Conservation (phyloP, 2,888 invertebrate species). For the Stenichneumon culpator region DNA sequence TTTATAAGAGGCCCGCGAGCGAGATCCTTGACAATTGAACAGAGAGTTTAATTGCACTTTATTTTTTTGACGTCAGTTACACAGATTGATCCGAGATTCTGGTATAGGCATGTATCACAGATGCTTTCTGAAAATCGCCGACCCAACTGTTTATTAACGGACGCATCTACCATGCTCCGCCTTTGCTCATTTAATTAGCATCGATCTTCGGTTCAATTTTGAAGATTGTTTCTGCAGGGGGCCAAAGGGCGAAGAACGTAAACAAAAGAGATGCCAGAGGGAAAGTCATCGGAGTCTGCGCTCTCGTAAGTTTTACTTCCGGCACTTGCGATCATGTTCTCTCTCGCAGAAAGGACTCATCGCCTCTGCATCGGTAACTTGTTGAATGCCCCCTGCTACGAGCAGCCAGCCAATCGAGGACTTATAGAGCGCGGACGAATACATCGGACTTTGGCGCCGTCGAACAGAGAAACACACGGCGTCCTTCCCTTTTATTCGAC, state of each 20-base stretch:
- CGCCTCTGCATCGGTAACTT: constrained; percentile 78
- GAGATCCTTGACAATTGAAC: constrained; percentile 1
- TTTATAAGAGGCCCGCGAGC: not conserved
- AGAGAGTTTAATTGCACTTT: constrained; percentile 1
- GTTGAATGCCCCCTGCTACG: constrained; percentile 74
- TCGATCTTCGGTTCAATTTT: not conserved
- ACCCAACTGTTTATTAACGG: not conserved
- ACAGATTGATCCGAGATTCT: not conserved
- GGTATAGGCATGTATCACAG: not conserved
- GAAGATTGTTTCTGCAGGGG: not conserved
- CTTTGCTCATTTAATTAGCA: not conserved
- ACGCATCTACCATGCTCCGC: not conserved
- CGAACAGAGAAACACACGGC: constrained; percentile 56
- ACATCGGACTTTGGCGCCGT: constrained; percentile 51
- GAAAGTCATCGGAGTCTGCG: not conserved
- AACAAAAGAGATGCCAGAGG: not conserved
- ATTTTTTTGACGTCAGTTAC: not conserved
- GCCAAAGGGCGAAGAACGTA: not conserved
- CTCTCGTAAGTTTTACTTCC: constrained; percentile 35
- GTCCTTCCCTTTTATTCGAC: constrained; percentile 64
- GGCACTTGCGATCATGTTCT: constrained; percentile 28
- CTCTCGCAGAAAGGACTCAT: constrained; percentile 63
- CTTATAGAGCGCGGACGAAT: constrained; percentile 34
- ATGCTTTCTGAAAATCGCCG: too few species aligned
- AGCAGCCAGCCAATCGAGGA: constrained; percentile 52